A percentile compares a stretch with the other conserved stretches of the same genome.
These are phyloP conservation scores for Daktulosphaira vitifoliae DNA, from an alignment of 1,140 invertebrate species.

Conservation along the genomic window DNA sequence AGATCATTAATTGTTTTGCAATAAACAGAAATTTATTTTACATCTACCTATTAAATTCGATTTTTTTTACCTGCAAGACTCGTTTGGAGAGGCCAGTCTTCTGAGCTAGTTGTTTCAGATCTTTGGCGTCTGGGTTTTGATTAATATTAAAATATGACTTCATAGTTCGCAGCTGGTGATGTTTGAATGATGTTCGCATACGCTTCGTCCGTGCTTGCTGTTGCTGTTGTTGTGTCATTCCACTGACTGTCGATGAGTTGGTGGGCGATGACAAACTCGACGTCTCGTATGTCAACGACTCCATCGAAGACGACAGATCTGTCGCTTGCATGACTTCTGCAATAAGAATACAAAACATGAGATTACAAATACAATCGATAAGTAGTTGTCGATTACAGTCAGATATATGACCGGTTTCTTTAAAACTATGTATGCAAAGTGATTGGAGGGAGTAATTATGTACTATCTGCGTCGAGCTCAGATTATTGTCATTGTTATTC, in stretches of 20 bases:
- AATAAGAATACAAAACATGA: not conserved
- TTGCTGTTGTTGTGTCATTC: conserved; percentile 44
- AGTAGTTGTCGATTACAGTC: no score
- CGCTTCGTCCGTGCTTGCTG: conserved; percentile 67
- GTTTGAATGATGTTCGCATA: conserved; percentile 93
- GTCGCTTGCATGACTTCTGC: conserved; percentile 62
- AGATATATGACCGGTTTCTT: no score
- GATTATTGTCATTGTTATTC: no score
- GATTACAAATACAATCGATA: not conserved
- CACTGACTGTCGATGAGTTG: conserved; percentile 33
- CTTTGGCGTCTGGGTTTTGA: conserved; percentile 95
- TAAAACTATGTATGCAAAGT: no score
- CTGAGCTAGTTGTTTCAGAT: conserved; percentile 86
- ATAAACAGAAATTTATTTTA: no score
- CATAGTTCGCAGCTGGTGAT: conserved; percentile 94
- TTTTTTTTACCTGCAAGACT: conserved; percentile 87
- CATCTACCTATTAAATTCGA: no score
- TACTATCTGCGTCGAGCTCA: no score
- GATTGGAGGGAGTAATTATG: no score
- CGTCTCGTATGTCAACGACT: conserved; percentile 60
- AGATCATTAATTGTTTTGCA: no score
- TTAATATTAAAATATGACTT: conserved; percentile 95
- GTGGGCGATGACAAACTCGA: conserved; percentile 63
- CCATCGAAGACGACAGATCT: conserved; percentile 66
- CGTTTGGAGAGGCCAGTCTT: conserved; percentile 95